These are phyloP conservation scores for Beris chalybata DNA, from an alignment of 2,888 invertebrate species.

Conservation along the genomic window DNA sequence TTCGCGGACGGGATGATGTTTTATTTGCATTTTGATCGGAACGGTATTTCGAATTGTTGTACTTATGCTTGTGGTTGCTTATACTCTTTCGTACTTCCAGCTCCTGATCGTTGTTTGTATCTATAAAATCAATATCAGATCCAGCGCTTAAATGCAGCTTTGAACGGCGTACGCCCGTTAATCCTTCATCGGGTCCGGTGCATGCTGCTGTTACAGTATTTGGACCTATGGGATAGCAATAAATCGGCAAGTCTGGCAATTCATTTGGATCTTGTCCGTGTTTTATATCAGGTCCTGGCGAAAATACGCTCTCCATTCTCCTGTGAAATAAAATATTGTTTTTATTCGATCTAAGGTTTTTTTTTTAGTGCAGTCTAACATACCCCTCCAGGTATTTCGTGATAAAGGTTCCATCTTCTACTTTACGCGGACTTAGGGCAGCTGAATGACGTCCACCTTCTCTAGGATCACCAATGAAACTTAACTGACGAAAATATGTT, in stretches of 20 bases:
- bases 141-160: slow-evolving; percentile 69
- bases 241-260: slow-evolving; percentile 65
- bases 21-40: slow-evolving; percentile 48
- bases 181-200: slow-evolving; percentile 81
- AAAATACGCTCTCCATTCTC: slow-evolving; percentile 52
- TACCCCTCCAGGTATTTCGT: slow-evolving; percentile 72
- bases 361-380: slow-evolving; percentile 43
- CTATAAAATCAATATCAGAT: slow-evolving; percentile 73
- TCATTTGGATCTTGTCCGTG: slow-evolving; percentile 74
- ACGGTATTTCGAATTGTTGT: slow-evolving; percentile 38
- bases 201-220: slow-evolving; percentile 69
- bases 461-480: slow-evolving; percentile 65
- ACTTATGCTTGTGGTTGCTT: slow-evolving; percentile 47
- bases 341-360: neutral
- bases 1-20: slow-evolving; percentile 47
- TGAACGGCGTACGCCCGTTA: slow-evolving; percentile 70
- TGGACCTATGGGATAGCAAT: slow-evolving; percentile 58
- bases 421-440: slow-evolving; percentile 47
- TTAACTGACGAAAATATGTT: slow-evolving; percentile 72
- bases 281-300: slow-evolving; percentile 58
- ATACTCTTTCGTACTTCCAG: slow-evolving; percentile 53
- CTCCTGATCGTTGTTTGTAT: slow-evolving; percentile 57
- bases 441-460: slow-evolving; percentile 51
- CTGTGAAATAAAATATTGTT: slow-evolving; percentile 40
- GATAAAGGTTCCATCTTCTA: slow-evolving; percentile 66